These are phyloP conservation scores for Corydoras sp. DNA, from an alignment of 2,113 vertebrate species.

Conservation along the genomic window DNA sequence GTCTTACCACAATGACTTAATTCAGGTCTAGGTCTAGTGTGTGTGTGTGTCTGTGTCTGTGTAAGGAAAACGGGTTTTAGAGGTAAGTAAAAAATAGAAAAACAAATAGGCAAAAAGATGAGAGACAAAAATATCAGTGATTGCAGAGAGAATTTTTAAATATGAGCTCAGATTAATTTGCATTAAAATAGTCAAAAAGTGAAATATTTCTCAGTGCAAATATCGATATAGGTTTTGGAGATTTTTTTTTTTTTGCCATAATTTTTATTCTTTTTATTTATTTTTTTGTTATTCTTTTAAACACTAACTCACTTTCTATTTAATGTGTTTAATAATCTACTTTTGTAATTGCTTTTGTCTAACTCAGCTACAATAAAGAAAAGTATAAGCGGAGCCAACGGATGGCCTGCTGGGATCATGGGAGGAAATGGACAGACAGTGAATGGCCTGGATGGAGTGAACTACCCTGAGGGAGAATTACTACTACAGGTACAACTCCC, in stretches of 20 bases:
- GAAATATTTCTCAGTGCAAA: too few relatives aligned
- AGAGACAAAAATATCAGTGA: too few relatives aligned
- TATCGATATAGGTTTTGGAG: too few relatives aligned
- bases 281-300: too few relatives aligned
- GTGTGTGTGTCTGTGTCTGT: constrained; percentile 14
- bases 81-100: background rate
- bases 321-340: background rate
- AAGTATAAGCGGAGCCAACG: constrained; percentile 1
- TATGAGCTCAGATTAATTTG: too few relatives aligned
- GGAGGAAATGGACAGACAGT: constrained; percentile 25
- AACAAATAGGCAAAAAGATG: too few relatives aligned
- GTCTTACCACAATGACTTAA: background rate
- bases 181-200: too few relatives aligned
- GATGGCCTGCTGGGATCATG: background rate
- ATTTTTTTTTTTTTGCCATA: too few relatives aligned
- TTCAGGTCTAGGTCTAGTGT: background rate
- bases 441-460: constrained; percentile 51
- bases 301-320: background rate
- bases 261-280: too few relatives aligned
- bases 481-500: constrained; percentile 68
- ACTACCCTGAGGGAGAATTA: constrained; percentile 71
- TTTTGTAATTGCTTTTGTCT: constrained; percentile 6
- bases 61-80: background rate
- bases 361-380: constrained; percentile 60
- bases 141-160: too few relatives aligned